A percentile compares a stretch with the other conserved stretches of the same genome.
phyloP scores from a whole-genome alignment of 1,140 invertebrate genomes.

The Contarinia nasturtii region DNA sequence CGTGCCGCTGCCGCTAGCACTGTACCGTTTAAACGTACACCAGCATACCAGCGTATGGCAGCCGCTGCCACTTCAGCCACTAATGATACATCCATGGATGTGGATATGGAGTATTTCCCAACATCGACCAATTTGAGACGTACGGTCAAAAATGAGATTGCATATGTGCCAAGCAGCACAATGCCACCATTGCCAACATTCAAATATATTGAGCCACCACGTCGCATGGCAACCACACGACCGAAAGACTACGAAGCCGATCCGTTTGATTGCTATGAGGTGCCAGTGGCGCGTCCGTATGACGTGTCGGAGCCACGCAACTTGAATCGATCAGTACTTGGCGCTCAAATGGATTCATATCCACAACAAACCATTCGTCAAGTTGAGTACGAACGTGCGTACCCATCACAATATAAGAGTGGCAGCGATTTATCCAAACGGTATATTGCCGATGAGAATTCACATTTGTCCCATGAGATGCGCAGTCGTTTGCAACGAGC shows the following conservation, averaged over 20 bases:
- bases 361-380: not conserved
- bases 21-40: not conserved
- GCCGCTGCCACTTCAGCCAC: conserved; percentile 20
- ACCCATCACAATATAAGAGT: too few relatives aligned
- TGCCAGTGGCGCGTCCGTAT: conserved; percentile 3
- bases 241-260: conserved; percentile 4
- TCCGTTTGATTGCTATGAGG: conserved; percentile 19
- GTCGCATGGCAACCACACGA: not conserved
- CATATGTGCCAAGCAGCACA: not conserved
- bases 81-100: conserved; percentile 13
- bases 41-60: not conserved
- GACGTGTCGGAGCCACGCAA: not conserved
- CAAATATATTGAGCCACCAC: not conserved
- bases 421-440: conserved; percentile 4
- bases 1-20: not conserved
- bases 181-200: conserved; percentile 4
- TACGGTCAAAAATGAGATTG: conserved; percentile 7
- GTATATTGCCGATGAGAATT: conserved; percentile 11
- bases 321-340: not conserved
- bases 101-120: conserved; percentile 7
- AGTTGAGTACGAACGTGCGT: not conserved
- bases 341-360: not conserved
- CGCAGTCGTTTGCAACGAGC: conserved; percentile 15
- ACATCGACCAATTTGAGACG: conserved; percentile 6
- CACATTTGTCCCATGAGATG: conserved; percentile 18